Base-by-base conservation (phyloP, 1,140 invertebrate genomes). In the Drosophila nasuta region DNA sequence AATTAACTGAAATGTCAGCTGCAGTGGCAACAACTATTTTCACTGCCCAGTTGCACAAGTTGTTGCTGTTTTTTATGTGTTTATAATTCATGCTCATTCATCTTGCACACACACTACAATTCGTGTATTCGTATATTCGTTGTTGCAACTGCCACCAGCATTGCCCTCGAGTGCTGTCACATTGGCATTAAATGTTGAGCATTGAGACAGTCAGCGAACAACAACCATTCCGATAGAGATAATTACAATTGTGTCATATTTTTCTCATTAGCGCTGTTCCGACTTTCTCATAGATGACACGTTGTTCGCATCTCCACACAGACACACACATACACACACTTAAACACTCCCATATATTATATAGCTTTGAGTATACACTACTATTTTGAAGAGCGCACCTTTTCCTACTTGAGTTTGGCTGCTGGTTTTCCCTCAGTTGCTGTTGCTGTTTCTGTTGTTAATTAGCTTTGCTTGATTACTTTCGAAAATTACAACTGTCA, bases 181-280 rank as follows among this genome's bases (percentile, higher is more conserved):
- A 45, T 87, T 82, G 82, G 82, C 73, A 87, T 88, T 87, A 87
- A 88, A 62, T 82, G 79, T 56, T 74, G 46, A 77, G 76, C 78
- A 46, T 57, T 46, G 79, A 57, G 15, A 64, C n/a, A 52, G 49
- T 60, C 33, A 25, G 43, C 41, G 35, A 52, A 70, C 38, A 48
- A 52, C 15, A 13, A 62, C 68, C 35, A 54, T 33, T 15, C 10
- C 30, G 51, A 54, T 54, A 54, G 54, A 83, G 66, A 89, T 89
- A 89, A 89, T 89, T 89, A 89, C 86, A 89, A 89, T 89, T 89
- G 85, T 85, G 85, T 89, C 85, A 89, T 89, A 89, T 89, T 89
- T 89, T 89, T 89, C 85, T 89, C 85, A 89, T 89, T 89, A 89
- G 78, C 72, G 85, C 60, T 15, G 49, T 35, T 66, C 51, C 41